phyloP scores from a whole-genome alignment of 1,140 invertebrate species.

The Leptinotarsa lineolata region DNA sequence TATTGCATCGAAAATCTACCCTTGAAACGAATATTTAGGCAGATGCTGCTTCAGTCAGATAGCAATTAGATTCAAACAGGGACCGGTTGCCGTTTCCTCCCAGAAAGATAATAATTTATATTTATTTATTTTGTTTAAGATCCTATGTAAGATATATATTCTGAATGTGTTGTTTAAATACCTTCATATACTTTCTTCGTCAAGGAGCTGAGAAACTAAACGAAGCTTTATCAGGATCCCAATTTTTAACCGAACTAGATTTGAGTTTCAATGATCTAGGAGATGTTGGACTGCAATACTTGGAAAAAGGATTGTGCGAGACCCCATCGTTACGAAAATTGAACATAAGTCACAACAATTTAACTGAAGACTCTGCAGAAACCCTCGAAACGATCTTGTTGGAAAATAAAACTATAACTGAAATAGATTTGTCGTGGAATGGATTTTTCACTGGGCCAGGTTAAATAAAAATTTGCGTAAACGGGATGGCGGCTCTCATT shows the following conservation, averaged over 20 bases:
- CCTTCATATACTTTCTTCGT: not conserved
- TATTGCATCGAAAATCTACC: too few species aligned
- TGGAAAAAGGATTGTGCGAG: conserved; percentile 51
- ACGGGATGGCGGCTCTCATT: not conserved
- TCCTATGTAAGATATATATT: not conserved
- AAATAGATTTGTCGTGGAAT: conserved; percentile 59
- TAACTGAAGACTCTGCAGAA: conserved; percentile 51
- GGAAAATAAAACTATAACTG: conserved; percentile 55
- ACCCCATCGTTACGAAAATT: conserved; percentile 53
- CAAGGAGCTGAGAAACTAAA: conserved; percentile 50
- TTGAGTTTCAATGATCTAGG: conserved; percentile 56
- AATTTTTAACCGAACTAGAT: conserved; percentile 51
- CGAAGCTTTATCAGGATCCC: conserved; percentile 48
- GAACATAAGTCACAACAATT: conserved; percentile 56
- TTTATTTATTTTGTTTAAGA: not conserved
- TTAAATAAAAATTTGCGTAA: not conserved
- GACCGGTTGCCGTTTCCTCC: not conserved
- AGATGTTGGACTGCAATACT: conserved; percentile 52
- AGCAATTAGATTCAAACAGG: not conserved
- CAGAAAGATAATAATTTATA: not conserved
- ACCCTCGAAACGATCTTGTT: conserved; percentile 55
- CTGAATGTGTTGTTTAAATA: too few species aligned
- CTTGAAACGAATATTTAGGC: too few species aligned
- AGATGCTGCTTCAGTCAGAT: too few species aligned
- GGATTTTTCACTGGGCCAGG: conserved; percentile 50